Evolutionary conservation across 2,113 vertebrate species (phyloP).

Genomic region (Psophia crepitans): DNA sequence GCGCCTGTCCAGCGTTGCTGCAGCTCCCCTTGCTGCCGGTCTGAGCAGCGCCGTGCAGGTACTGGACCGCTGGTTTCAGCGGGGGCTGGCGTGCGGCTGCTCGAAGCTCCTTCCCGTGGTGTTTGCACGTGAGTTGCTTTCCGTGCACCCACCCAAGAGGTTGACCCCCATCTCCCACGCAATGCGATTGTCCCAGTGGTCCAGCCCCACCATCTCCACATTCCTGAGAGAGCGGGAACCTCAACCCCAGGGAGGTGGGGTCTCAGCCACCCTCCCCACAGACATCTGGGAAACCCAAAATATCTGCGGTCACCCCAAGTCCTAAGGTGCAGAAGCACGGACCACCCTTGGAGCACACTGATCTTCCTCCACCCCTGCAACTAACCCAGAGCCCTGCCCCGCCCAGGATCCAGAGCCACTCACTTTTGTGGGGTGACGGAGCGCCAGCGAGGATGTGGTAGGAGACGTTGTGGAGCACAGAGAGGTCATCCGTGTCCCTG

Average conservation of each 20-base stretch:
- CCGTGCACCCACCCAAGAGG: background rate
- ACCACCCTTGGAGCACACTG: rapidly evolving
- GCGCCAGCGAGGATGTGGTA: slow-evolving; percentile 65
- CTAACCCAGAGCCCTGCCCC: background rate
- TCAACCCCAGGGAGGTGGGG: background rate
- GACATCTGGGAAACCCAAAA: background rate
- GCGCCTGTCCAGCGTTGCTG: background rate
- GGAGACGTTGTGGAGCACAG: background rate
- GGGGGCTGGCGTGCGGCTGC: rapidly evolving
- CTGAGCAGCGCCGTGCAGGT: rapidly evolving
- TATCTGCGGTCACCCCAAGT: rapidly evolving
- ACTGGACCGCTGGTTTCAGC: background rate
- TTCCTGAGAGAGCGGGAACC: background rate
- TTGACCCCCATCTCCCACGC: background rate
- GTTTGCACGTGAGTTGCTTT: background rate
- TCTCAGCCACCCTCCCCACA: background rate
- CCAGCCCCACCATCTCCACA: background rate
- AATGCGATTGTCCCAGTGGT: rapidly evolving
- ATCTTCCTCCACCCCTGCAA: background rate
- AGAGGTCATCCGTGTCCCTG: background rate
- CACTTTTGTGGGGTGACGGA: slow-evolving; percentile 54
- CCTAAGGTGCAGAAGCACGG: background rate
- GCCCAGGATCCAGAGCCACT: background rate
- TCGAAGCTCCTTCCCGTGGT: background rate
- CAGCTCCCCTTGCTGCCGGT: background rate